These are phyloP conservation scores for Ceratosolen solmsi DNA, from an alignment of 1,140 invertebrate genomes.

Conservation along the genomic window DNA sequence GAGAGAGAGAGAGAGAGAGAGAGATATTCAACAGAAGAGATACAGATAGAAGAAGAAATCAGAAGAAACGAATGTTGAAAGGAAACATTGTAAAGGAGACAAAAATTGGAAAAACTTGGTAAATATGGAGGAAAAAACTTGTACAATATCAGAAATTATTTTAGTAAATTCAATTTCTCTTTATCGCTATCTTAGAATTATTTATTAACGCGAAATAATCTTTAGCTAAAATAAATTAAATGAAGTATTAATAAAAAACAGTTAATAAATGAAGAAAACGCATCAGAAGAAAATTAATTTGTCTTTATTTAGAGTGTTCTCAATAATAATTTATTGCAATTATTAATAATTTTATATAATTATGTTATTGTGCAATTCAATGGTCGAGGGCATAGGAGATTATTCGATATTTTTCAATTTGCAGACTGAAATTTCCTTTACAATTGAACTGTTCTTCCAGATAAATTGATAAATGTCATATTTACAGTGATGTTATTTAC, in stretches of 20 bases:
- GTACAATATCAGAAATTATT: slow-evolving; percentile 35
- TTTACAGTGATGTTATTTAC: neutral
- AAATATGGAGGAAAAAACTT: slow-evolving; percentile 57
- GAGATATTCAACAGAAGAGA: neutral
- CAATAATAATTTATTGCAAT: no score
- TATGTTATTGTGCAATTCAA: neutral
- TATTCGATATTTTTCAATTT: neutral
- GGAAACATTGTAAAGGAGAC: neutral
- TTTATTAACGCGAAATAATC: no score
- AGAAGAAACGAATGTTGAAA: neutral
- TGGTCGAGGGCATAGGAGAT: neutral
- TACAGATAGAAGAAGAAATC: neutral
- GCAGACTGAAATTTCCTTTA: neutral
- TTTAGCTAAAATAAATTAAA: no score
- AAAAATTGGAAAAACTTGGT: slow-evolving; percentile 5
- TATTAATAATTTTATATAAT: no score
- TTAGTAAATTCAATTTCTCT: no score
- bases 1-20: neutral
- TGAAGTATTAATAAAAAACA: no score
- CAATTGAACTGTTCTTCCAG: neutral
- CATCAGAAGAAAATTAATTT: no score
- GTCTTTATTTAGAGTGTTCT: no score
- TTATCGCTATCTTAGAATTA: no score
- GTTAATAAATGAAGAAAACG: no score
- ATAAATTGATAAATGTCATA: neutral